Evolutionary conservation across 1,140 invertebrate species (phyloP), one percentile per base, ranked within the genome.

Genomic region (Drosophila leontia): DNA sequence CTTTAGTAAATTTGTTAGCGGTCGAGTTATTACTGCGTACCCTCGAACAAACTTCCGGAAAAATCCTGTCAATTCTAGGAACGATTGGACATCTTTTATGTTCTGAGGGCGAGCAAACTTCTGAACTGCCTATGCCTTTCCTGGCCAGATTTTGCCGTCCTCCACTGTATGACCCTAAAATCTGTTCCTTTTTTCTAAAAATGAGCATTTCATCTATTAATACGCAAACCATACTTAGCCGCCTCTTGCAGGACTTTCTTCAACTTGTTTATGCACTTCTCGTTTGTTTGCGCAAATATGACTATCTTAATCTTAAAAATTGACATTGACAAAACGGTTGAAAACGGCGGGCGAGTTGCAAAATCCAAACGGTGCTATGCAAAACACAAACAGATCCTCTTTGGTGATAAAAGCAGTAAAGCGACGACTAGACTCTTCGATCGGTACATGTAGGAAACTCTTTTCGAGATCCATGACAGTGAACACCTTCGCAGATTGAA

Each of bases 1-100:
- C 45, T 53, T 63, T 9, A 63, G 34, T 3, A 63, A 37, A 41
- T 44, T 41, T 13, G 48, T 39, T n/a, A 53, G 35, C n/a, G 26
- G 60, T 7, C 11, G 2, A 9, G 44, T 11, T 7, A 12, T 45
- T 19, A 19, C 5, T 6, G 44, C 19, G 13, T 23, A 47, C 19
- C 44, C 19, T 47, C 12, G 19, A 23, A 23, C 11, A 23, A 45
- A 45, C 12, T 45, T 45, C 5, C 19, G 11, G 23, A 23, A 45
- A 23, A 45, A 45, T 45, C 19, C 44, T 19, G 44, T 26, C 6
- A 47, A 7, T 15, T 13, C 3, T 15, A 48, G 7, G 4, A 26
- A 8, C 23, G 3, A 47, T 26, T 39, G 13, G 37, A 15, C 37
- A 7, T 39, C 13, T 39, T 39, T 17, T n/a, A 42, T 42, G 39